Percentiles rank a stretch among this genome's conserved stretches.
Evolutionary conservation across 2,888 invertebrate species (phyloP).

Genomic region (Drosophila greeni): DNA sequence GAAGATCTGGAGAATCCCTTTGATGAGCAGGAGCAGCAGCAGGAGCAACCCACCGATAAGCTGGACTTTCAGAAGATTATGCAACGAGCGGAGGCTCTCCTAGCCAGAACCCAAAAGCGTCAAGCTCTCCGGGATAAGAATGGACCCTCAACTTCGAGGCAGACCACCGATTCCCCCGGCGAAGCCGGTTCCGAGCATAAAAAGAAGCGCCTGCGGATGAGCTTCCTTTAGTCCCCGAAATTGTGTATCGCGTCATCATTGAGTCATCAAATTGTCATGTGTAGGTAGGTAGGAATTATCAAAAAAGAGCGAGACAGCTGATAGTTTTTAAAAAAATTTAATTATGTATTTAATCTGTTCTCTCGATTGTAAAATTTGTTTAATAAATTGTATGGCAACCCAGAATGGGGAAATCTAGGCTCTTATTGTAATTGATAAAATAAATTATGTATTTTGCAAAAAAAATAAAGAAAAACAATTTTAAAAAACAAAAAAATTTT

Average conservation of each 20-base stretch:
- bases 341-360: background rate
- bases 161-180: background rate
- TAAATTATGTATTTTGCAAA: no score
- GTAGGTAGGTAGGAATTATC: background rate
- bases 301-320: background rate
- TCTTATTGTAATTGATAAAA: no score
- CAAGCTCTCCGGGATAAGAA: constrained; percentile 34
- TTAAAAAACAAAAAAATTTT: no score
- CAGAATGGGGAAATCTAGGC: no score
- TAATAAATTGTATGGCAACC: no score
- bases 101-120: constrained; percentile 36
- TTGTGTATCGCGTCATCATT: background rate
- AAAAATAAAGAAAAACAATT: no score
- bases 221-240: background rate
- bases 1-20: background rate
- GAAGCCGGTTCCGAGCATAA: background rate
- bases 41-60: background rate
- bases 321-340: background rate
- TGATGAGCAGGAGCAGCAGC: background rate
- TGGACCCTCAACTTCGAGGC: background rate
- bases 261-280: background rate
- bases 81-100: constrained; percentile 29
- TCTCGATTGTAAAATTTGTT: no score
- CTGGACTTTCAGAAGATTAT: constrained; percentile 39
- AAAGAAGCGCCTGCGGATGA: background rate